Evolutionary conservation across 2,797 vertebrate genomes (phyloP).

Genomic region (Characodon lateralis): DNA sequence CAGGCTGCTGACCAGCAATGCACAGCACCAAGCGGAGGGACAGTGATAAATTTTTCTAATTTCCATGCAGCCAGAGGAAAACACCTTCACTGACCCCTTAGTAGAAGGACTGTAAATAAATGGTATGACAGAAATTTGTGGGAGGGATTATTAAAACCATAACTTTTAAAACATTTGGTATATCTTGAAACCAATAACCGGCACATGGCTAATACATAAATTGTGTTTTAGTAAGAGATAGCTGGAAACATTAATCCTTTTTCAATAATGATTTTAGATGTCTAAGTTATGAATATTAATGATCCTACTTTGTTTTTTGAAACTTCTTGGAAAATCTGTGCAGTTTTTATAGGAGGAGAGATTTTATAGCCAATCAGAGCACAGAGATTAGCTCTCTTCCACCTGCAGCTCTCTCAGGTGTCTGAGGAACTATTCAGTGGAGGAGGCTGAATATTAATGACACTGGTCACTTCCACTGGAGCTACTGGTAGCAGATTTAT

Average conservation of each 20-base stretch:
- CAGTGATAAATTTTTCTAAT: too few species aligned
- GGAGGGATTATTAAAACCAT: too few species aligned
- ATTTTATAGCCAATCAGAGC: conserved; percentile 8
- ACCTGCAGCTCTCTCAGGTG: conserved; percentile 47
- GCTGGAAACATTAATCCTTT: neutral
- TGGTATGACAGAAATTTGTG: too few species aligned
- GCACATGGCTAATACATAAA: neutral
- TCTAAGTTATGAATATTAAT: conserved; percentile 6
- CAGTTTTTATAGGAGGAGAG: conserved; percentile 1
- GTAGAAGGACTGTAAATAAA: too few species aligned
- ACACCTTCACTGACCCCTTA: too few species aligned
- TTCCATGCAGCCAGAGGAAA: too few species aligned
- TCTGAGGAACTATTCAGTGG: conserved; percentile 13
- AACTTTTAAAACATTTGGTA: too few species aligned
- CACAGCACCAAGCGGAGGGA: too few species aligned
- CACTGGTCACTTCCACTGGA: conserved; percentile 61
- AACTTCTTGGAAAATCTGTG: conserved; percentile 4
- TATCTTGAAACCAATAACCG: too few species aligned
- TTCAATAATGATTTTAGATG: conserved; percentile 14
- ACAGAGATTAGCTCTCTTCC: conserved; percentile 17
- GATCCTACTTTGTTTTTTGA: neutral
- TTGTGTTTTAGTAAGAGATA: neutral
- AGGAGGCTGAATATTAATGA: conserved; percentile 57
- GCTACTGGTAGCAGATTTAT: conserved; percentile 73
- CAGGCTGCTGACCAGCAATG: too few species aligned